Percentiles rank a stretch among this genome's conserved stretches.
phyloP scores from a whole-genome alignment of 2,888 invertebrate species.

The Palloptera scutellata region DNA sequence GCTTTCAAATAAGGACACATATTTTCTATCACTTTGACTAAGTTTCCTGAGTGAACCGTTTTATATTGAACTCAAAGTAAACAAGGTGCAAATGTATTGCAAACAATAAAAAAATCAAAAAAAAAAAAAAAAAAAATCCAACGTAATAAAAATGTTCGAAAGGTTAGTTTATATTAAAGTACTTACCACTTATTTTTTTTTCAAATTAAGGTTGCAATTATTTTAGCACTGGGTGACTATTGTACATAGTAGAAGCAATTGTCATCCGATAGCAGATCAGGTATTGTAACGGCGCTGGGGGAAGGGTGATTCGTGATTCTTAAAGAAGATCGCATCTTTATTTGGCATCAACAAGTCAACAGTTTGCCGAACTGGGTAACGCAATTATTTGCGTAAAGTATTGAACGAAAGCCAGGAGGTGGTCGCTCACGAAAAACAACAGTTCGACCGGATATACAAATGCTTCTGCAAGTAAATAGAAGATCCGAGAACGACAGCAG shows the following conservation, averaged over 20 bases:
- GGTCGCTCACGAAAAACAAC: neutral
- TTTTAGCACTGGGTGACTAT: neutral
- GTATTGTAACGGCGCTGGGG: neutral
- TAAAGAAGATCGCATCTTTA: neutral
- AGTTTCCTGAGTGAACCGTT: no score
- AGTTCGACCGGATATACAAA: neutral
- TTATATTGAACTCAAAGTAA: no score
- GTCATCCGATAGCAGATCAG: neutral
- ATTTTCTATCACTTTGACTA: no score
- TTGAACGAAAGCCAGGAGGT: neutral
- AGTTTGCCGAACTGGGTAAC: no score
- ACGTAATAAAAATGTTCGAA: no score
- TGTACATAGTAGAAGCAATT: neutral
- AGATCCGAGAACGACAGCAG: neutral
- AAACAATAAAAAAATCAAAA: no score
- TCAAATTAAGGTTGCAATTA: no score
- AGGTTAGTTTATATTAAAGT: no score
- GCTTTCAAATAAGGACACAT: no score
- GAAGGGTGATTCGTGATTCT: neutral
- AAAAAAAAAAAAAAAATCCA: no score
- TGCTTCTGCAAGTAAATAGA: neutral
- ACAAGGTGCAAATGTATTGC: no score
- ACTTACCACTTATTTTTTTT: no score
- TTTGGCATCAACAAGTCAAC: neutral
- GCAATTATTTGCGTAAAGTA: neutral